A percentile compares a stretch with the other conserved stretches of the same genome.
Evolutionary conservation across 2,113 vertebrate species (phyloP).

Genomic region (Tangachromis dhanisi): DNA sequence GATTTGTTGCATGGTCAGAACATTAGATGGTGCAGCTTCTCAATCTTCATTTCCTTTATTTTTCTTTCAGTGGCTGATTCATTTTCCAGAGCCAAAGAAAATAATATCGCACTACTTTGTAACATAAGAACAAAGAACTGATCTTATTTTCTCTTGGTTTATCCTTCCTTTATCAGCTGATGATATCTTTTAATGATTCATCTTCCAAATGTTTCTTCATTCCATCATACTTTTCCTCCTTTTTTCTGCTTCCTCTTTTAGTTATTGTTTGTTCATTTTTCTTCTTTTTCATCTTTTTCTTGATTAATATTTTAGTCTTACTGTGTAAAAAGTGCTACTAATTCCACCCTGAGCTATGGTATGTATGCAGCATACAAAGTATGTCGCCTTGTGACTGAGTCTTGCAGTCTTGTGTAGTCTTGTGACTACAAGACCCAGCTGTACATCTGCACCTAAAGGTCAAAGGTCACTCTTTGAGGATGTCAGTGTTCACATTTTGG

Average conservation of each 20-base stretch:
- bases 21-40: neutral
- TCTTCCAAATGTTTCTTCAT: neutral
- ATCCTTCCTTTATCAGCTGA: neutral
- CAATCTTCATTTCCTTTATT: constrained; percentile 7
- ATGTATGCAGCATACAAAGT: neutral
- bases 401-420: neutral
- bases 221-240: neutral
- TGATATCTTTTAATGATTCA: neutral
- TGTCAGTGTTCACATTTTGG: neutral
- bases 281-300: neutral
- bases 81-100: neutral
- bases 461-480: neutral
- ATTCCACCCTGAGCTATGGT: neutral
- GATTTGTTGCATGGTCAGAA: neutral
- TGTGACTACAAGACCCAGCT: neutral
- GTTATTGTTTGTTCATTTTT: neutral
- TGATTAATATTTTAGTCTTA: neutral
- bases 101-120: neutral
- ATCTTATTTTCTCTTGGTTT: neutral
- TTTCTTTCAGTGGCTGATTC: neutral
- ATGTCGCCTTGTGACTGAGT: neutral
- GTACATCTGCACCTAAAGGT: neutral
- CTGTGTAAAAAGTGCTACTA: neutral
- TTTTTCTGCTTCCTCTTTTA: neutral
- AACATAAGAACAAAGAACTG: neutral